These are phyloP conservation scores for Danio jaintianensis DNA, from an alignment of 2,797 vertebrate genomes.

Conservation along the genomic window DNA sequence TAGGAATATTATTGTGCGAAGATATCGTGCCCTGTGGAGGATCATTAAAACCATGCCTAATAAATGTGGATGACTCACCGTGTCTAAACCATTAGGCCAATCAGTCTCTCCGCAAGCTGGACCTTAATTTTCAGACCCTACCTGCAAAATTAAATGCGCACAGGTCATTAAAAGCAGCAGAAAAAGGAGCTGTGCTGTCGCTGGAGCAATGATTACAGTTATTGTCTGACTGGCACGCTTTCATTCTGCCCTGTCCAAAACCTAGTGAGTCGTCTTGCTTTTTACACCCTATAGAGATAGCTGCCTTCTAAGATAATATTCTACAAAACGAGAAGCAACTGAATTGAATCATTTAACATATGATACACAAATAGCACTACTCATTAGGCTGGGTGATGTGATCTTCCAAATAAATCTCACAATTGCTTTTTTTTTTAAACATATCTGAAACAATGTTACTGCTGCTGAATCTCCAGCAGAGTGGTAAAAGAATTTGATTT, in stretches of 20 bases:
- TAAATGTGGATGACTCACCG: constrained; percentile 56
- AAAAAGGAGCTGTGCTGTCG: constrained; percentile 21
- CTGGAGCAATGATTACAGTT: constrained; percentile 18
- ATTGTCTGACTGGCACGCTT: constrained; percentile 1
- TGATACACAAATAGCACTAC: background rate
- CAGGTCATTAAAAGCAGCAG: constrained; percentile 36
- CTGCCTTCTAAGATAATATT: background rate
- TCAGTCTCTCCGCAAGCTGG: constrained; percentile 34
- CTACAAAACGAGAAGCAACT: constrained; percentile 8
- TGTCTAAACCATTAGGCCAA: constrained; percentile 59
- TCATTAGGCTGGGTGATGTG: background rate
- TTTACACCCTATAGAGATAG: constrained; percentile 1
- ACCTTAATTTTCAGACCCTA: constrained; percentile 31
- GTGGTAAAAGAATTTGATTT: too few species aligned
- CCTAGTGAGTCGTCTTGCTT: background rate
- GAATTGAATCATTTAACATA: background rate
- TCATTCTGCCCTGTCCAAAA: background rate
- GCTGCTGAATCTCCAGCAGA: too few species aligned
- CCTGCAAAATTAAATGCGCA: constrained; percentile 25
- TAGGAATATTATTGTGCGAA: constrained; percentile 47
- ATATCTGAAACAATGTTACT: too few species aligned
- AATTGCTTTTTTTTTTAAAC: too few species aligned
- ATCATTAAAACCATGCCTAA: constrained; percentile 58
- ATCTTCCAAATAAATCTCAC: too few species aligned
- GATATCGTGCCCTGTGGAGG: constrained; percentile 52